Percentiles rank a stretch among this genome's conserved stretches.
Conservation (phyloP, 2,888 invertebrate genomes). For the Empis stercorea region DNA sequence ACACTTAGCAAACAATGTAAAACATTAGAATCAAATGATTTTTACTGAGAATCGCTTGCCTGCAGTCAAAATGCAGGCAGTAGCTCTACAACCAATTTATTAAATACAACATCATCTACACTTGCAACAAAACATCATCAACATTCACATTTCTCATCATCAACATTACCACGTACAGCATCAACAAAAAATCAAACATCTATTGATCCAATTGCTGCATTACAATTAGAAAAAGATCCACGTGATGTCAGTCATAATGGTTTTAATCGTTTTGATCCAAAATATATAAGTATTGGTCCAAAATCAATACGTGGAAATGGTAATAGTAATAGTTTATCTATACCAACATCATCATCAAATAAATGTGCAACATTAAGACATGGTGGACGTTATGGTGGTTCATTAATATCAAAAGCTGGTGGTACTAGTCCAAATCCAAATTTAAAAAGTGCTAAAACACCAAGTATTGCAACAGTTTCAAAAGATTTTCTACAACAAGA, state of each 20-base stretch:
- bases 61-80: constrained; percentile 42
- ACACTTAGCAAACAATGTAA: constrained; percentile 93
- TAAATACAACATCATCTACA: constrained; percentile 12
- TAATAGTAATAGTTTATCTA: constrained; percentile 27
- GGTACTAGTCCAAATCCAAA: constrained; percentile 34
- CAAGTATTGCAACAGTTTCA: constrained; percentile 36
- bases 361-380: constrained; percentile 36
- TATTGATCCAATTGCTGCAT: constrained; percentile 1
- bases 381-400: constrained; percentile 35
- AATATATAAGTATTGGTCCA: constrained; percentile 37
- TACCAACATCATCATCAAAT: constrained; percentile 27
- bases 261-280: constrained; percentile 37
- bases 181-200: constrained; percentile 20
- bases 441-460: constrained; percentile 35
- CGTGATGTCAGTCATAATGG: constrained; percentile 35
- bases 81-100: constrained; percentile 20
- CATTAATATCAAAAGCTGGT: constrained; percentile 16
- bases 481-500: constrained; percentile 35
- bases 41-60: constrained; percentile 72
- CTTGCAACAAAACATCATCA: constrained; percentile 10
- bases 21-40: constrained; percentile 82
- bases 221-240: constrained; percentile 25
- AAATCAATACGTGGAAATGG: constrained; percentile 31
- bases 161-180: constrained; percentile 32
- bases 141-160: constrained; percentile 23